A percentile compares a stretch with the other conserved stretches of the same genome.
Conservation (phyloP, 2,888 invertebrate species). For the Bellardia pandia region DNA sequence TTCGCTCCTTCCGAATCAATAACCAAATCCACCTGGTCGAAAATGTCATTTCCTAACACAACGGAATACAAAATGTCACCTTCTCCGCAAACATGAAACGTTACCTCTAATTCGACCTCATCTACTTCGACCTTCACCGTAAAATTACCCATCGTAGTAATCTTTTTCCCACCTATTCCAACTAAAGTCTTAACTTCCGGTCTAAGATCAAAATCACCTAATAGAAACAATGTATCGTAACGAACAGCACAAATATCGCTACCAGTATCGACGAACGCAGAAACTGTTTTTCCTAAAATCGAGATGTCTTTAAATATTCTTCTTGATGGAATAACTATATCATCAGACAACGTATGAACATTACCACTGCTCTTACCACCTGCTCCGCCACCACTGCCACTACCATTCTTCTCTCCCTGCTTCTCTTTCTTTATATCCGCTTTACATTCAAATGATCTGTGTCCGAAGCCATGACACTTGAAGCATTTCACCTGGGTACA, state of each 20-base stretch:
- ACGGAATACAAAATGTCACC: constrained; percentile 41
- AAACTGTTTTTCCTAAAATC: constrained; percentile 11
- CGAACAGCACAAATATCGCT: constrained; percentile 52
- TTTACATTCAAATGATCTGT: constrained; percentile 9
- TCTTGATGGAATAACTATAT: neutral
- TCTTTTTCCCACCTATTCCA: constrained; percentile 50
- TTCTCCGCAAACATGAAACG: constrained; percentile 47
- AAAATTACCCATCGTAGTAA: constrained; percentile 53
- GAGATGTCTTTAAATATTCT: constrained; percentile 38
- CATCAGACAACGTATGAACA: constrained; percentile 31
- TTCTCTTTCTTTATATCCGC: neutral
- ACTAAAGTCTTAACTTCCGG: constrained; percentile 11
- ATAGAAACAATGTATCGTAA: constrained; percentile 30
- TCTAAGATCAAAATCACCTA: constrained; percentile 37
- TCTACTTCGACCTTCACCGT: neutral
- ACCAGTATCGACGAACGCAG: constrained; percentile 49
- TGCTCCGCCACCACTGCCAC: neutral
- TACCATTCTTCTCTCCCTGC: neutral
- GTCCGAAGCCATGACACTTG: neutral
- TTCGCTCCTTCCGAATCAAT: constrained; percentile 1
- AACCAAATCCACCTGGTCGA: constrained; percentile 17
- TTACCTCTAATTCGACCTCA: constrained; percentile 21
- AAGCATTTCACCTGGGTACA: neutral
- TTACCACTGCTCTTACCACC: neutral
- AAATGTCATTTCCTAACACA: constrained; percentile 52